Conservation (phyloP, 2,797 vertebrate genomes). For the Enteromius anoplus region DNA sequence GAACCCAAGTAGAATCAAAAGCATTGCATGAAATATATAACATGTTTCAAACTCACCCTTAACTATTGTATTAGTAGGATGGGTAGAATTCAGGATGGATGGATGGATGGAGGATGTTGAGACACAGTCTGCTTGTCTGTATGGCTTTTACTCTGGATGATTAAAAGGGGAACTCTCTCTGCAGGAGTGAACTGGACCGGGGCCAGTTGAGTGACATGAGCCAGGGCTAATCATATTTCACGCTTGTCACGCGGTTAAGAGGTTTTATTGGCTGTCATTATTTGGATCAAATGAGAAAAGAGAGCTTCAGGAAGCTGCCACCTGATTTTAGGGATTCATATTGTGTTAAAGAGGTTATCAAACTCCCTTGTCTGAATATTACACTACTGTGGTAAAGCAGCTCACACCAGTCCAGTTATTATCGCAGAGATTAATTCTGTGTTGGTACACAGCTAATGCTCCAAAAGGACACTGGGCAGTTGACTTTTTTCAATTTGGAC, state of each 20-base stretch:
- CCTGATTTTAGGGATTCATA: constrained; percentile 25
- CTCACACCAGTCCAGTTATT: neutral
- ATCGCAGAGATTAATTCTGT: neutral
- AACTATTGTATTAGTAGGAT: neutral
- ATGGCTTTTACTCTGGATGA: constrained; percentile 4
- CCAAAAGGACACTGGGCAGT: neutral
- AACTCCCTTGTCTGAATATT: neutral
- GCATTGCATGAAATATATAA: neutral
- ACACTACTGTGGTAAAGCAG: neutral
- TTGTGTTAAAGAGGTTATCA: constrained; percentile 7
- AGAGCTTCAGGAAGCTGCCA: constrained; percentile 17
- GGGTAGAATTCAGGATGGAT: neutral
- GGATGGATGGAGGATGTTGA: neutral
- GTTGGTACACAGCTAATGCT: neutral
- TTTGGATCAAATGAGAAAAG: constrained; percentile 25
- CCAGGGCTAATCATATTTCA: constrained; percentile 36
- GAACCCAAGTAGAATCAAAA: neutral
- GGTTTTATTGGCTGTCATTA: constrained; percentile 36
- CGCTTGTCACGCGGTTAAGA: constrained; percentile 24
- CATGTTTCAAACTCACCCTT: neutral
- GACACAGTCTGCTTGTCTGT: neutral
- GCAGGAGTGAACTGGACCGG: constrained; percentile 16
- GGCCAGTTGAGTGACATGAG: constrained; percentile 40
- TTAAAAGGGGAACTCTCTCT: constrained; percentile 6
- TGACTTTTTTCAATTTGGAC: neutral